Evolutionary conservation across 2,113 vertebrate species (phyloP).

Genomic region (Chrysemys picta): DNA sequence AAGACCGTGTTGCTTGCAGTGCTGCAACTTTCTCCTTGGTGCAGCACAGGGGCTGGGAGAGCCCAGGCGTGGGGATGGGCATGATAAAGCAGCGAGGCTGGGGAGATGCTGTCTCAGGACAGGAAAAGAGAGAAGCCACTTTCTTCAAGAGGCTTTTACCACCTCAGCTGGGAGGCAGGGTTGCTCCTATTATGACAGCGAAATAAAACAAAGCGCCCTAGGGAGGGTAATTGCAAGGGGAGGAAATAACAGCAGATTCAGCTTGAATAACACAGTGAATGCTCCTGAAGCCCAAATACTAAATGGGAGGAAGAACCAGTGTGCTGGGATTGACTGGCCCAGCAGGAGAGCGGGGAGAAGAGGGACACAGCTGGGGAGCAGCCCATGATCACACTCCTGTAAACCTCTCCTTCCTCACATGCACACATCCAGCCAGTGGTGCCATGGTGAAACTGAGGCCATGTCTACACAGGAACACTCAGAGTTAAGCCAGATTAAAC

Average conservation of each 20-base stretch:
- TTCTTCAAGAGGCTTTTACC: background rate
- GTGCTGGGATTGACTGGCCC: rapidly evolving
- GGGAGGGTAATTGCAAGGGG: background rate
- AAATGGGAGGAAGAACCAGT: background rate
- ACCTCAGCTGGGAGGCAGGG: background rate
- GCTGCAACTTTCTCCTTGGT: no score
- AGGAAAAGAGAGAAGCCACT: background rate
- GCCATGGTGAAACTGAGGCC: rapidly evolving
- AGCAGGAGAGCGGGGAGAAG: rapidly evolving
- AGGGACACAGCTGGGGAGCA: background rate
- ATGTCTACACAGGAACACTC: background rate
- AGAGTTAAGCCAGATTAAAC: rapidly evolving
- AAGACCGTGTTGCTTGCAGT: no score
- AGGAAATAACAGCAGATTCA: background rate
- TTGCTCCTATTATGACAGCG: background rate
- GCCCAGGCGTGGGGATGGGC: no score
- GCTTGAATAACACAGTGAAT: background rate
- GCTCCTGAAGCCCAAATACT: rapidly evolving
- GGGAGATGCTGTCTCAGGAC: background rate
- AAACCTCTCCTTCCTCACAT: background rate
- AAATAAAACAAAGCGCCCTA: rapidly evolving
- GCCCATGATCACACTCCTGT: rapidly evolving
- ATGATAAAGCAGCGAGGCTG: rapidly evolving
- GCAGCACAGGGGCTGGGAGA: no score
- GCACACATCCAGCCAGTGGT: background rate